phyloP scores from a whole-genome alignment of 2,888 invertebrate species.

The Archaeoteleia sp. region DNA sequence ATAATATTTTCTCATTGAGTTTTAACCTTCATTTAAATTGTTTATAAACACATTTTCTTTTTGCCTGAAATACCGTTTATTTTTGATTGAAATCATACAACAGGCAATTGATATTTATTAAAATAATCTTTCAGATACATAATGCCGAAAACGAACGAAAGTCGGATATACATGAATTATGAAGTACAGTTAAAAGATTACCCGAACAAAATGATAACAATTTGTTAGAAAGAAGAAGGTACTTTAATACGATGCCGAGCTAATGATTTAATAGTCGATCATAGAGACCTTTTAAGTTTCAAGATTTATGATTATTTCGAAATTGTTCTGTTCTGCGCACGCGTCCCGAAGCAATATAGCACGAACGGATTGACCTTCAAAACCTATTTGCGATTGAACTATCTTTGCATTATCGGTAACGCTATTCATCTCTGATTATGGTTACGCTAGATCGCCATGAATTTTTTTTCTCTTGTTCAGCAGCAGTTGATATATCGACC shows the following conservation, averaged over 20 bases:
- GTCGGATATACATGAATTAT: no score
- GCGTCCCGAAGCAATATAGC: conserved; percentile 14
- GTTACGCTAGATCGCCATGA: conserved; percentile 16
- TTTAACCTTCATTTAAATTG: no score
- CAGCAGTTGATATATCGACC: conserved; percentile 36
- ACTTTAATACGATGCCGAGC: conserved; percentile 38
- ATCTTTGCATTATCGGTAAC: conserved; percentile 9
- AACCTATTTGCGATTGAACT: conserved; percentile 31
- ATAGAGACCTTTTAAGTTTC: conserved; percentile 45
- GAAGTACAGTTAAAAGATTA: no score
- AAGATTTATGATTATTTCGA: conserved; percentile 51
- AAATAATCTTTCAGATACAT: no score
- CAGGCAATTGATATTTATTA: no score
- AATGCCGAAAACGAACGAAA: no score
- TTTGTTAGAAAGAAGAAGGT: conserved; percentile 27
- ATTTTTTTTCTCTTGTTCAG: conserved; percentile 6
- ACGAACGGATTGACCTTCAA: conserved; percentile 39
- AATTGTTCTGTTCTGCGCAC: conserved; percentile 28
- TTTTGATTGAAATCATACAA: no score
- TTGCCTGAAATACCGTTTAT: no score
- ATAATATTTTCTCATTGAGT: no score
- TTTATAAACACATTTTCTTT: no score
- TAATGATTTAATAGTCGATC: conserved; percentile 41
- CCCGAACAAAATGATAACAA: conserved; percentile 31
- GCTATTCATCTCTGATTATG: conserved; percentile 21